Evolutionary conservation across 2,113 vertebrate species (phyloP).

Genomic region (Clarias batrachus): DNA sequence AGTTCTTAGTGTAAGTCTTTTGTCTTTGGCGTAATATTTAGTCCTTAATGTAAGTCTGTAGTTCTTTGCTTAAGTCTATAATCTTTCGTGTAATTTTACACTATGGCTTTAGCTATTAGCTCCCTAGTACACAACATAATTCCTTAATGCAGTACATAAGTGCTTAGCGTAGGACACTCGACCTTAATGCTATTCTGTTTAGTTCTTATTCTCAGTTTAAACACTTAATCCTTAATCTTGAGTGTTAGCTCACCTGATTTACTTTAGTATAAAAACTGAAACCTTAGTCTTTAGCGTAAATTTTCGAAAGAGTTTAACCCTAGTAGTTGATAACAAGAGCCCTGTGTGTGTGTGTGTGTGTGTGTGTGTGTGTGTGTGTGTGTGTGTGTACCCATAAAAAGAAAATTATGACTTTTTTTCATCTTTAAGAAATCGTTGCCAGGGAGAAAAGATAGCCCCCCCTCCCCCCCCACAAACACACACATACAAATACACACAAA

Average conservation of each 20-base stretch:
- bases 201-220: not conserved
- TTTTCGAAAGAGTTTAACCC: not conserved
- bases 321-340: not conserved
- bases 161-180: not conserved
- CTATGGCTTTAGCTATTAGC: not conserved
- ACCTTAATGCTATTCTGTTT: not conserved
- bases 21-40: not conserved
- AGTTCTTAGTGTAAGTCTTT: not conserved
- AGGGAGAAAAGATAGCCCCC: too few species aligned
- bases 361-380: slow-evolving; percentile 19
- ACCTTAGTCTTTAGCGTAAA: not conserved
- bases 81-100: too few species aligned
- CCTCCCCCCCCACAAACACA: slow-evolving; percentile 10
- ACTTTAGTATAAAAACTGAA: not conserved
- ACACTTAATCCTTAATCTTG: not conserved
- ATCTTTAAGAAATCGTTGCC: slow-evolving; percentile 52
- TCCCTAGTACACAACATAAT: not conserved
- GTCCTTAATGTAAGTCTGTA: not conserved
- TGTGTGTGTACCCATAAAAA: not conserved
- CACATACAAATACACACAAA: not conserved
- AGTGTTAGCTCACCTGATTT: not conserved
- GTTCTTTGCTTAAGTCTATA: not conserved
- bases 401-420: slow-evolving; percentile 37
- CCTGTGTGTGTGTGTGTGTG: slow-evolving; percentile 24
- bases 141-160: not conserved